Evolutionary conservation across 2,888 invertebrate species (phyloP).

Genomic region (Hirtodrosophila trivittata): DNA sequence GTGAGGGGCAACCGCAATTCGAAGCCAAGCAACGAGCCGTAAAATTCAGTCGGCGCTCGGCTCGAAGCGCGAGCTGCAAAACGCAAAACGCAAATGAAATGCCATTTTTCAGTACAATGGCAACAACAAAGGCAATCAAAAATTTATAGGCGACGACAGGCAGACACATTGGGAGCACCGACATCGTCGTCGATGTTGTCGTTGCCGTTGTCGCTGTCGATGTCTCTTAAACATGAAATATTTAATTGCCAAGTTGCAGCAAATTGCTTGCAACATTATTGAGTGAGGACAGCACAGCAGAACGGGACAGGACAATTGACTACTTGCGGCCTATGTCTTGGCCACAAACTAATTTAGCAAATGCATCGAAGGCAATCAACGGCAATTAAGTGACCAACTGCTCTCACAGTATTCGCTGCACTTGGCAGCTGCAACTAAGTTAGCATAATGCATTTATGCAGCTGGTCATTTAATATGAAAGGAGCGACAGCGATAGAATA

Average conservation of each 20-base stretch:
- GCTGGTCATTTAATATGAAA: conserved; percentile 1
- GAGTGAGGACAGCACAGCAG: background rate
- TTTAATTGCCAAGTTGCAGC: conserved; percentile 62
- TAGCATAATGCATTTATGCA: conserved; percentile 10
- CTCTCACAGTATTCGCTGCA: conserved; percentile 4
- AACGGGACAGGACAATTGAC: conserved; percentile 14
- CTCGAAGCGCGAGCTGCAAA: conserved; percentile 44
- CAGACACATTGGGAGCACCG: conserved; percentile 37
- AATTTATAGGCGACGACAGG: conserved; percentile 68
- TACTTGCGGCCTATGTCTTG: conserved; percentile 26
- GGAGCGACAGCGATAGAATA: conserved; percentile 2
- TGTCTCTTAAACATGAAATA: conserved; percentile 50
- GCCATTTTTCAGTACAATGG: conserved; percentile 55
- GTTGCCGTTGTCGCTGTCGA: conserved; percentile 24
- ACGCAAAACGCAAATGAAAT: conserved; percentile 66
- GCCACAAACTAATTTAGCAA: conserved; percentile 41
- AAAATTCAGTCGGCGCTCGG: conserved; percentile 69
- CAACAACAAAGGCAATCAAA: conserved; percentile 70
- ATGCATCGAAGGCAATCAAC: conserved; percentile 37
- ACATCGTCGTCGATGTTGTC: conserved; percentile 11
- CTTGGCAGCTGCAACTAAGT: conserved; percentile 10
- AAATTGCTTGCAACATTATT: conserved; percentile 43
- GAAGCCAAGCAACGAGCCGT: conserved; percentile 69
- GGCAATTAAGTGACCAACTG: conserved; percentile 33
- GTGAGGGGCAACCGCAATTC: conserved; percentile 44